Percentiles rank a stretch among this genome's conserved stretches.
phyloP scores from a whole-genome alignment of 92 coral and sea anemone species.

The Palythoa heliodiscus region DNA sequence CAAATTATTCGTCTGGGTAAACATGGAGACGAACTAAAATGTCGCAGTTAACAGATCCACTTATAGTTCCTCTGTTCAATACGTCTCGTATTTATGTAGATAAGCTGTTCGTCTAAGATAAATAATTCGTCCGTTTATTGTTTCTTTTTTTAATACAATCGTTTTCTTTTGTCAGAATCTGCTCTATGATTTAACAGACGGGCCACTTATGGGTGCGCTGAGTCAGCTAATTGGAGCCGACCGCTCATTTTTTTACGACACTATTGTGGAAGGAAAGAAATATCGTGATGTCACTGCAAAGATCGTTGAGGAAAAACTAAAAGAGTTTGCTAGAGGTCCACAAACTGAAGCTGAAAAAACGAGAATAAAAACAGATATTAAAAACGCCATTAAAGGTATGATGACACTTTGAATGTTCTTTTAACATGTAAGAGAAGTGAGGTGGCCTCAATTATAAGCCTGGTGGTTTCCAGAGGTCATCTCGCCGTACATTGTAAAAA shows the following conservation, averaged over 20 bases:
- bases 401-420: neutral
- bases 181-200: constrained; percentile 35
- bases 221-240: constrained; percentile 45
- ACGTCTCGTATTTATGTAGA: too few species aligned
- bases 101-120: too few species aligned
- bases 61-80: too few species aligned
- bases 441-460: too few species aligned
- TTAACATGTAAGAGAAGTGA: too few species aligned
- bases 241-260: constrained; percentile 46
- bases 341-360: constrained; percentile 49
- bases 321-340: constrained; percentile 38
- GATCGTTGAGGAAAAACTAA: constrained; percentile 32
- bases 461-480: too few species aligned
- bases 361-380: constrained; percentile 47
- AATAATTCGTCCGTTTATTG: neutral
- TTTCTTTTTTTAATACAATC: neutral
- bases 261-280: constrained; percentile 44
- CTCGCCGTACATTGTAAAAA: too few species aligned
- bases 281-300: constrained; percentile 37
- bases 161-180: constrained; percentile 36
- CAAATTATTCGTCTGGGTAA: too few species aligned
- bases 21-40: too few species aligned
- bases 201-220: constrained; percentile 45
- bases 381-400: constrained; percentile 44
- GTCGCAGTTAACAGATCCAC: too few species aligned